phyloP scores from a whole-genome alignment of 2,888 invertebrate genomes.

The Venusia cambrica region DNA sequence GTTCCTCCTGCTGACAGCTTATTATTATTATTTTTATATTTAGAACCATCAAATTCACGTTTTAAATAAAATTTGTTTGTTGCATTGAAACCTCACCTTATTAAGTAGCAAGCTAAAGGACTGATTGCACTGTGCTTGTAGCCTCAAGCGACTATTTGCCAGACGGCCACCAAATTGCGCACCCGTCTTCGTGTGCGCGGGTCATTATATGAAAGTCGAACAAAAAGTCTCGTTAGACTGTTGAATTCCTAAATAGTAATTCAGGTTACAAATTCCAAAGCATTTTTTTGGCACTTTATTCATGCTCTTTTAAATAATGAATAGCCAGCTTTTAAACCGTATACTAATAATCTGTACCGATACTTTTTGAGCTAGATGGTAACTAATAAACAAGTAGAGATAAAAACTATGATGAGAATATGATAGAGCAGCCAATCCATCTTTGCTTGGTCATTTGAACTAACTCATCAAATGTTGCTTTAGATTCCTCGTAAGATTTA shows the following conservation, averaged over 20 bases:
- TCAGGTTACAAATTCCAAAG: constrained; percentile 6
- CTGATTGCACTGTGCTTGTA: constrained; percentile 53
- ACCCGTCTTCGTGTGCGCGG: constrained; percentile 52
- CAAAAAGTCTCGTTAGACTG: constrained; percentile 28
- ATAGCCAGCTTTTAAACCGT: constrained; percentile 9
- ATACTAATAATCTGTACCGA: too few relatives aligned
- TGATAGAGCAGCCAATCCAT: too few relatives aligned
- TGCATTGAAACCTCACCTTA: constrained; percentile 31
- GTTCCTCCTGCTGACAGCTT: too few relatives aligned
- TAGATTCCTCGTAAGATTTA: too few relatives aligned
- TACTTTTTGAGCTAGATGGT: too few relatives aligned
- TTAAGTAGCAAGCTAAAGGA: constrained; percentile 33
- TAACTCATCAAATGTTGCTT: too few relatives aligned
- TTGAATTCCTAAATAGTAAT: constrained; percentile 23
- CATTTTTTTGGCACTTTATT: constrained; percentile 5
- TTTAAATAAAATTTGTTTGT: constrained; percentile 3
- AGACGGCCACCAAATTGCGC: constrained; percentile 72
- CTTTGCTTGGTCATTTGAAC: too few relatives aligned
- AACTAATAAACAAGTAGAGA: too few relatives aligned
- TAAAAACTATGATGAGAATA: too few relatives aligned
- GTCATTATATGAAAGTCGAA: constrained; percentile 33
- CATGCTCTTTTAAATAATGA: too few relatives aligned
- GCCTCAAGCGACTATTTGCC: constrained; percentile 71
- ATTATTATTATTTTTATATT: too few relatives aligned
- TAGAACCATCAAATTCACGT: too few relatives aligned